Evolutionary conservation across 1,140 invertebrate species (phyloP).

Genomic region (Lepidostoma basale): DNA sequence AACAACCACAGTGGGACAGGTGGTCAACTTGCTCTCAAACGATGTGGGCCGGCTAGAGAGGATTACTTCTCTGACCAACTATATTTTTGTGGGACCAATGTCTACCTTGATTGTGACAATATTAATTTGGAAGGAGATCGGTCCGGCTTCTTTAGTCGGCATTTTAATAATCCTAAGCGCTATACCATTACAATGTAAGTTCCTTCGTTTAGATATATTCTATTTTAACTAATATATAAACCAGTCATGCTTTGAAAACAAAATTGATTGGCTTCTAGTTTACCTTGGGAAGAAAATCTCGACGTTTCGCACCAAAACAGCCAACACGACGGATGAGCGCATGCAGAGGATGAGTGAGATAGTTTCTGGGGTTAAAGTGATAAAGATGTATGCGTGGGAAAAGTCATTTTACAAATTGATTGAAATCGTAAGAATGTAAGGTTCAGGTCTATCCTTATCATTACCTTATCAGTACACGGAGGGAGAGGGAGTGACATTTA

Average conservation of each 20-base stretch:
- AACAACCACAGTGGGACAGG: slow-evolving; percentile 69
- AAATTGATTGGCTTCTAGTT: slow-evolving; percentile 37
- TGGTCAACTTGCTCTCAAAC: slow-evolving; percentile 75
- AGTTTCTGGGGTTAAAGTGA: slow-evolving; percentile 59
- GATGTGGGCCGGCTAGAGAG: slow-evolving; percentile 62
- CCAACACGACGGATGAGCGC: slow-evolving; percentile 68
- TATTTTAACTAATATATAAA: not conserved
- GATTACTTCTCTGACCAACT: slow-evolving; percentile 52
- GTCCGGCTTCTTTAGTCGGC: slow-evolving; percentile 58
- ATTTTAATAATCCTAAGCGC: slow-evolving; percentile 17
- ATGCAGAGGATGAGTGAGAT: slow-evolving; percentile 73
- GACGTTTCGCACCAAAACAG: slow-evolving; percentile 55
- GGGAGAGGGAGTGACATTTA: not conserved
- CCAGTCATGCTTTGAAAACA: not conserved
- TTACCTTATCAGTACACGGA: not conserved
- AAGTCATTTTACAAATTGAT: slow-evolving; percentile 60
- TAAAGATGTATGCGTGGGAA: slow-evolving; percentile 70
- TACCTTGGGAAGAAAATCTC: slow-evolving; percentile 45
- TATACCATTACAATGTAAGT: slow-evolving; percentile 42
- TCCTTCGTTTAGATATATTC: not conserved
- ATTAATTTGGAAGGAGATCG: slow-evolving; percentile 65
- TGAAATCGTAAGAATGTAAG: slow-evolving; percentile 54
- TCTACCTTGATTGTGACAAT: slow-evolving; percentile 64
- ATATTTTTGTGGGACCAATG: slow-evolving; percentile 64
- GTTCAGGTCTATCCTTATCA: not conserved